phyloP scores from a whole-genome alignment of 2,888 invertebrate species.

The Ryuthela nishihirai region DNA sequence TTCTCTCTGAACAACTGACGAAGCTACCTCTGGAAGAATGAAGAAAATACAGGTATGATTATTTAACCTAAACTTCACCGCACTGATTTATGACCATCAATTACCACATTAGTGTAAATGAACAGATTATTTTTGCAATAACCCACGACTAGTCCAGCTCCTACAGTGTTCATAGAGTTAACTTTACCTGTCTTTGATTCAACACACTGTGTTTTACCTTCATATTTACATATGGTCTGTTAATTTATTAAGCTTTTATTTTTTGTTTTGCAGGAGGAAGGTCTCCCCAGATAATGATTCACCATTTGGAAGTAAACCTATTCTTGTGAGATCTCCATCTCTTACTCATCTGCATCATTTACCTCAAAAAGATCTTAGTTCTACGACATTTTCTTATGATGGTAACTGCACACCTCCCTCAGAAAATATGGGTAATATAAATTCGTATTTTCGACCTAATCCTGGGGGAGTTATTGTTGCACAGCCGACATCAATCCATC shows the following conservation, averaged over 20 bases:
- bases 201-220: background rate
- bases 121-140: too few species aligned
- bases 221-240: background rate
- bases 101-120: too few species aligned
- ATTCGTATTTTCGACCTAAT: constrained; percentile 23
- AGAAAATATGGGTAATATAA: constrained; percentile 25
- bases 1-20: too few species aligned
- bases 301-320: constrained; percentile 18
- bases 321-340: constrained; percentile 28
- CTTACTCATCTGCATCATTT: constrained; percentile 14
- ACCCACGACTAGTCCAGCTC: too few species aligned
- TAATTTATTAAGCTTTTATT: background rate
- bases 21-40: too few species aligned
- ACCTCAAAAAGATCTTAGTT: constrained; percentile 5
- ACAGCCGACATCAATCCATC: constrained; percentile 23
- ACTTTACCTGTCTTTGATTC: too few species aligned
- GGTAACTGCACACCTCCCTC: constrained; percentile 6
- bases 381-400: constrained; percentile 6
- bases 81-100: too few species aligned
- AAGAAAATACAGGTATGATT: too few species aligned
- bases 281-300: constrained; percentile 26
- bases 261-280: constrained; percentile 18
- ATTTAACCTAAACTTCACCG: too few species aligned
- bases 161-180: too few species aligned
- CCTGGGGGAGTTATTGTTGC: constrained; percentile 29